phyloP scores from a whole-genome alignment of 1,140 invertebrate genomes.

The Hermatobates lingyangjiaoensis region DNA sequence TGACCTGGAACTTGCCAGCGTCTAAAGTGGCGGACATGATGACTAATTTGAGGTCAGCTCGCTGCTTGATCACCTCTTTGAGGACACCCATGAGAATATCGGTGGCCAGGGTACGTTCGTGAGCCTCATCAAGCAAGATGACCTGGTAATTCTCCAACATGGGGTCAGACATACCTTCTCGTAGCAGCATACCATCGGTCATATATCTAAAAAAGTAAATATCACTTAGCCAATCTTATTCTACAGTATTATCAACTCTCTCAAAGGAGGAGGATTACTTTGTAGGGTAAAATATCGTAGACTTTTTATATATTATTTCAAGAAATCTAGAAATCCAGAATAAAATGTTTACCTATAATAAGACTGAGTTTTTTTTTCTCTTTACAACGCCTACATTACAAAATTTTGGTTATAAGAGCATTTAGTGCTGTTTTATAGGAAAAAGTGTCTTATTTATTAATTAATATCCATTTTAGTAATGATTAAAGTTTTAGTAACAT shows the following conservation, averaged over 20 bases:
- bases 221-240: no score
- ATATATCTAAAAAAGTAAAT: constrained; percentile 66
- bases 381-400: no score
- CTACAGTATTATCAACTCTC: no score
- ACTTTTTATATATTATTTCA: background rate
- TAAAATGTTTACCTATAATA: no score
- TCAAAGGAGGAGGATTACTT: no score
- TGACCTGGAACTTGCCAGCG: constrained; percentile 95
- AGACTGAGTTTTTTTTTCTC: no score
- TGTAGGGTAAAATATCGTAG: no score
- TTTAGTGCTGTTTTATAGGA: no score
- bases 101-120: constrained; percentile 94
- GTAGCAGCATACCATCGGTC: constrained; percentile 98
- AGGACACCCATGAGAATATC: constrained; percentile 98
- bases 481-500: no score
- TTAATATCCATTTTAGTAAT: no score
- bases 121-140: constrained; percentile 94
- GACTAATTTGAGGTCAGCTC: constrained; percentile 87
- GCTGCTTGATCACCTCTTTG: constrained; percentile 91
- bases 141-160: constrained; percentile 92
- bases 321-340: background rate
- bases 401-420: no score
- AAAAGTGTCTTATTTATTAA: no score
- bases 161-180: constrained; percentile 98
- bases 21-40: constrained; percentile 99